Evolutionary conservation across 2,888 invertebrate species (phyloP).

Genomic region (Dichetophora obliterata): DNA sequence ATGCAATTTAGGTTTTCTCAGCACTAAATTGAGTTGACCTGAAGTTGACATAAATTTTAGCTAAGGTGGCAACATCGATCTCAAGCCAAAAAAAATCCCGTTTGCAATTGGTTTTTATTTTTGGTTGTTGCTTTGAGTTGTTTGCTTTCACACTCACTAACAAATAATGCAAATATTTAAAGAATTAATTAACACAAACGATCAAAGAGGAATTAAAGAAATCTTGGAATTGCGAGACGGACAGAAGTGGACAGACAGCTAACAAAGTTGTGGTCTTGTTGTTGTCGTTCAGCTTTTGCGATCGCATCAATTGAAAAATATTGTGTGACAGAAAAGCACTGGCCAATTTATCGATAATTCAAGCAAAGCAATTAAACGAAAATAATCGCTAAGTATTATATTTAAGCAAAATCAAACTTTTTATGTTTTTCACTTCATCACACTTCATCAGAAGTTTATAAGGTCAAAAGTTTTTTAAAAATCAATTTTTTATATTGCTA

Average conservation of each 20-base stretch:
- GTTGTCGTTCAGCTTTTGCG: neutral
- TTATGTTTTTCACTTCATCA: no score
- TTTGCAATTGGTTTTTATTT: constrained; percentile 64
- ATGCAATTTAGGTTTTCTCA: constrained; percentile 16
- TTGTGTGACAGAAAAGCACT: no score
- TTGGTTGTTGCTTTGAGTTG: neutral
- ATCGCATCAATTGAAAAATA: no score
- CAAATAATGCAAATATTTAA: constrained; percentile 68
- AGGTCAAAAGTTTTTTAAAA: no score
- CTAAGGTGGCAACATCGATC: neutral
- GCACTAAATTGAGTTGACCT: constrained; percentile 5
- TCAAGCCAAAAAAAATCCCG: constrained; percentile 52
- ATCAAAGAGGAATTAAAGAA: constrained; percentile 65
- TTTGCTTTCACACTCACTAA: constrained; percentile 58
- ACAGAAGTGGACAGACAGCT: constrained; percentile 6
- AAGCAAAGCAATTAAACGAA: no score
- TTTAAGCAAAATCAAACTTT: no score
- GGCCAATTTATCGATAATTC: no score
- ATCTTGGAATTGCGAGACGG: constrained; percentile 41
- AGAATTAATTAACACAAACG: constrained; percentile 66
- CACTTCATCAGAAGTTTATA: no score
- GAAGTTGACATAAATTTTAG: no score
- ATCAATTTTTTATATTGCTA: no score
- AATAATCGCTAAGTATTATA: no score
- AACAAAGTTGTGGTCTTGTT: neutral